Conservation (phyloP, 2,888 invertebrate species). For the Acanthosepion esculentum region DNA sequence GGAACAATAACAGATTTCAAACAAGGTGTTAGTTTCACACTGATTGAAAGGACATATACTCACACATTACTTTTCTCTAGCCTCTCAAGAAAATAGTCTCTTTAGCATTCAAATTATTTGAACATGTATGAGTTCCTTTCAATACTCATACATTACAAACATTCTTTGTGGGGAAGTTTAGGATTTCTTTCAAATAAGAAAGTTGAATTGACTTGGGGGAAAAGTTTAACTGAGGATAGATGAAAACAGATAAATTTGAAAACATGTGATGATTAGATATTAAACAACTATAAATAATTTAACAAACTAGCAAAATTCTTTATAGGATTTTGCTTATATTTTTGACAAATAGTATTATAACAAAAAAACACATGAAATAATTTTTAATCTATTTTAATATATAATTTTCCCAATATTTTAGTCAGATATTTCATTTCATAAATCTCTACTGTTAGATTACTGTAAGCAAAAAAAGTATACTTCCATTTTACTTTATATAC, state of each 20-base stretch:
- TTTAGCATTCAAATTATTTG: not conserved
- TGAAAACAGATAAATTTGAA: not conserved
- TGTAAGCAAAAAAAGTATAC: not conserved
- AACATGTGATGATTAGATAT: not conserved
- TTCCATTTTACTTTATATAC: not conserved
- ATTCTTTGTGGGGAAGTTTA: not conserved
- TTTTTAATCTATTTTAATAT: not conserved
- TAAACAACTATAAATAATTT: not conserved
- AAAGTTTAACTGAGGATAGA: not conserved
- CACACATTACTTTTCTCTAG: not conserved
- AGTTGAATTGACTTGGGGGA: not conserved
- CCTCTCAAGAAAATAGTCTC: not conserved
- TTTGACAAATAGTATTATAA: not conserved
- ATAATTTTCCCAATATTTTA: not conserved
- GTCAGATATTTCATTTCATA: not conserved
- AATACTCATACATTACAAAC: not conserved
- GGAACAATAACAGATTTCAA: not conserved
- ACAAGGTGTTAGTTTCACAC: not conserved
- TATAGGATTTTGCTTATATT: not conserved
- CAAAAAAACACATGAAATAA: not conserved
- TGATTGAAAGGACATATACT: not conserved
- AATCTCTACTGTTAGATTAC: not conserved
- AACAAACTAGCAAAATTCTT: not conserved
- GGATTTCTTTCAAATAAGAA: not conserved
- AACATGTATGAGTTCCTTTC: not conserved